Evolutionary conservation across 2,888 invertebrate genomes (phyloP).

Genomic region (Drosophila villosipedis): DNA sequence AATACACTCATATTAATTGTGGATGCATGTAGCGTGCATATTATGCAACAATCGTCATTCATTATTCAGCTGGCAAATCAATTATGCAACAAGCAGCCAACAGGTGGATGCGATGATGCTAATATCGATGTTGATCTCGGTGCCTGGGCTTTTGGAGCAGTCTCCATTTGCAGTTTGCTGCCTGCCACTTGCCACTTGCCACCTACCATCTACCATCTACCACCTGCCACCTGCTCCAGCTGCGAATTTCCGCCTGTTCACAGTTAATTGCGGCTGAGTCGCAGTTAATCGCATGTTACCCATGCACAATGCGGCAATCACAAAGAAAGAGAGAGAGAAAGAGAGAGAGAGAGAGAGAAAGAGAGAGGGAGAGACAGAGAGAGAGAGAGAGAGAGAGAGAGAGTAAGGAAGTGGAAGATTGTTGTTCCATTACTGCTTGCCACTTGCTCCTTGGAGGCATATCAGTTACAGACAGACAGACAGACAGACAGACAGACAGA

Average conservation of each 20-base stretch:
- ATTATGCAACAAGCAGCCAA: constrained; percentile 34
- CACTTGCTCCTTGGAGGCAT: constrained; percentile 41
- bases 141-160: constrained; percentile 5
- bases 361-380: not conserved
- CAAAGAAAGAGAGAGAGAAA: not conserved
- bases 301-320: constrained; percentile 24
- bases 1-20: not conserved
- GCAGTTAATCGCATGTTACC: constrained; percentile 76
- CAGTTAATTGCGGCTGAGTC: constrained; percentile 75
- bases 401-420: not conserved
- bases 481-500: not conserved
- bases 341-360: not conserved
- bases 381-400: not conserved
- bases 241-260: constrained; percentile 68
- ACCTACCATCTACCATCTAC: not conserved
- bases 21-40: not conserved
- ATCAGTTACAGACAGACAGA: constrained; percentile 36
- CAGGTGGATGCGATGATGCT: constrained; percentile 31
- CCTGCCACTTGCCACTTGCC: not conserved
- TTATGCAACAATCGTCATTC: constrained; percentile 16
- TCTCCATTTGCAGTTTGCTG: constrained; percentile 37
- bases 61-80: constrained; percentile 36
- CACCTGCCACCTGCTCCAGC: constrained; percentile 16
- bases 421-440: constrained; percentile 20
- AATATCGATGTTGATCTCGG: constrained; percentile 21